Evolutionary conservation across 2,888 invertebrate species (phyloP), one percentile per base, ranked within the genome.

Genomic region (Colostygia pectinataria): DNA sequence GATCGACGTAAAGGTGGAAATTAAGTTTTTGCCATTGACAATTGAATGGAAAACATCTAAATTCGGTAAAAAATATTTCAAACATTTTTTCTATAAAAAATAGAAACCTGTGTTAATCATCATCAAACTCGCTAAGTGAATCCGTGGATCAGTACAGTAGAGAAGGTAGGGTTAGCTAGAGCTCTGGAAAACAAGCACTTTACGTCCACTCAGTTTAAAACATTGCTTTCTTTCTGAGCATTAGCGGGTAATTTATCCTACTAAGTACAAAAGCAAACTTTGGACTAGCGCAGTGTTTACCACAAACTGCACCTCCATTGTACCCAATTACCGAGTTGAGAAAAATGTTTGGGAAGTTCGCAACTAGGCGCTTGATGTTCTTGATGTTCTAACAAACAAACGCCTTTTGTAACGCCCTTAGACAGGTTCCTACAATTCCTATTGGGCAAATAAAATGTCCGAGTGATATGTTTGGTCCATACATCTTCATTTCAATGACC

Each of bases 401-500:
- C 65, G 64, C 64, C 60, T 75, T 64, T 55, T 57, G 67, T 69
- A 69, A 70, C 57, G 56, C 44, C 49, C 38, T 40, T 54, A 44
- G 70, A 59, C 69, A 63, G 63, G 66, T 63, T 65, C 66, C 68
- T 68, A 68, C 61, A 67, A 24, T 25, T 14, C 20, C 6, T 38
- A 28, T 36, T 36, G 14, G 61, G 67, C 65, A 74, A 77, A 80
- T 78, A 80, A 81, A 78, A 77, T 68, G 74, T 72, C 74, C 58
- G 60, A 70, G 72, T 80, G 81, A 83, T 80, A 74, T 80, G 80
- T 82, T 78, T 71, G 74, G 59, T 66, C 77, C 75, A 80, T 83
- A 76, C 63, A 71, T 83, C 83, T 83, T 81, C 77, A 80, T 83
- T 81, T 77, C 79, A 80, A 77, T 79, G 78, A 77, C 79, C 81